These are phyloP conservation scores for Zaprionus davidi DNA, from an alignment of 1,140 invertebrate species.

Conservation along the genomic window DNA sequence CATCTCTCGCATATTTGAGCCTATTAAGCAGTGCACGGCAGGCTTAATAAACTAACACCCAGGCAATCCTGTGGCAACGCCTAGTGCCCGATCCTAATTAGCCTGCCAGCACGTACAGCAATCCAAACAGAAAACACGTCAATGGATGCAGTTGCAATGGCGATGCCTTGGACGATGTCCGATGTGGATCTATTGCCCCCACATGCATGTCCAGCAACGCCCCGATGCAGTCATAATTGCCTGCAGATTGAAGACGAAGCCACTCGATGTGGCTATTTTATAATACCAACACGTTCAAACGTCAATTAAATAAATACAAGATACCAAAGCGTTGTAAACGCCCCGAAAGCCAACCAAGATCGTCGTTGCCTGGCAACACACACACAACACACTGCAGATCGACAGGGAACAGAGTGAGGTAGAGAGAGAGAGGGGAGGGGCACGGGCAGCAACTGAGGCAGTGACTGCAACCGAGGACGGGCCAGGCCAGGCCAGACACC, in stretches of 20 bases:
- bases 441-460: not conserved
- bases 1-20: constrained; percentile 57
- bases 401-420: not conserved
- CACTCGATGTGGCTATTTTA: constrained; percentile 62
- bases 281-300: constrained; percentile 81
- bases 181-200: constrained; percentile 72
- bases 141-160: constrained; percentile 30
- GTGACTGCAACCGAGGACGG: no score
- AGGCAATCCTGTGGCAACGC: constrained; percentile 49
- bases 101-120: constrained; percentile 73
- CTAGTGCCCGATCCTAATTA: constrained; percentile 56
- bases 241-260: constrained; percentile 29
- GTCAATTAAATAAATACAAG: constrained; percentile 82
- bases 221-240: constrained; percentile 77
- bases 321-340: constrained; percentile 82
- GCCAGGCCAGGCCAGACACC: constrained; percentile 21
- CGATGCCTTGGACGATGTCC: constrained; percentile 33
- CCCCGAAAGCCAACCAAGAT: constrained; percentile 55
- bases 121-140: constrained; percentile 63
- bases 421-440: not conserved
- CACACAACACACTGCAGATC: not conserved
- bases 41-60: constrained; percentile 80
- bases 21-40: constrained; percentile 62
- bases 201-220: constrained; percentile 79
- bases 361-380: constrained; percentile 21